Conservation (phyloP, 2,888 invertebrate genomes). For the Auanema freiburgensis region DNA sequence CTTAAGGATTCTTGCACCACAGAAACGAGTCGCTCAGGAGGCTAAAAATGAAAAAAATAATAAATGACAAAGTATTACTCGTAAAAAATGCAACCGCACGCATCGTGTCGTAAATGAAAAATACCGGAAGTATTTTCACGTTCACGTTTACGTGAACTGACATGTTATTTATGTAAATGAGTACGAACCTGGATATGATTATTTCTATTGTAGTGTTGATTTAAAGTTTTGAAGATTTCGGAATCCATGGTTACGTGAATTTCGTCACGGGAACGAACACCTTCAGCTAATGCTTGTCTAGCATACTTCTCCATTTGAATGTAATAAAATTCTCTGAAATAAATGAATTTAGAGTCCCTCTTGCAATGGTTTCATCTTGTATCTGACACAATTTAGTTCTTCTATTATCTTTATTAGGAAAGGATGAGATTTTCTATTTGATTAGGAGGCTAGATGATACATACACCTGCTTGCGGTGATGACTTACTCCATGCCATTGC, state of each 20-base stretch:
- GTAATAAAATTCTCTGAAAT: slow-evolving; percentile 95
- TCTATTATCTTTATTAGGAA: too few species aligned
- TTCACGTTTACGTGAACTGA: neutral
- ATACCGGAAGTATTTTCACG: neutral
- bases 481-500: slow-evolving; percentile 3
- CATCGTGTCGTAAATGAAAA: neutral
- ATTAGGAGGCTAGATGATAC: too few species aligned
- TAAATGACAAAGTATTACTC: neutral
- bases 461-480: too few species aligned
- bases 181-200: slow-evolving; percentile 82
- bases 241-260: slow-evolving; percentile 90
- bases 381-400: too few species aligned
- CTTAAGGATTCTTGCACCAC: slow-evolving; percentile 95
- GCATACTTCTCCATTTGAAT: slow-evolving; percentile 99
- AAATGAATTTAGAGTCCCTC: neutral
- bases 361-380: too few species aligned
- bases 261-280: slow-evolving; percentile 81
- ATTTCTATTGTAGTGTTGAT: slow-evolving; percentile 97
- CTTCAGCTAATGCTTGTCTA: slow-evolving; percentile 94
- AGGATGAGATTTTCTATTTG: too few species aligned
- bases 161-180: neutral
- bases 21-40: slow-evolving; percentile 92
- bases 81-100: neutral
- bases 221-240: slow-evolving; percentile 94
- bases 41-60: slow-evolving; percentile 73